Evolutionary conservation across 2,113 vertebrate genomes (phyloP).

Genomic region (Chaetodon auriga): DNA sequence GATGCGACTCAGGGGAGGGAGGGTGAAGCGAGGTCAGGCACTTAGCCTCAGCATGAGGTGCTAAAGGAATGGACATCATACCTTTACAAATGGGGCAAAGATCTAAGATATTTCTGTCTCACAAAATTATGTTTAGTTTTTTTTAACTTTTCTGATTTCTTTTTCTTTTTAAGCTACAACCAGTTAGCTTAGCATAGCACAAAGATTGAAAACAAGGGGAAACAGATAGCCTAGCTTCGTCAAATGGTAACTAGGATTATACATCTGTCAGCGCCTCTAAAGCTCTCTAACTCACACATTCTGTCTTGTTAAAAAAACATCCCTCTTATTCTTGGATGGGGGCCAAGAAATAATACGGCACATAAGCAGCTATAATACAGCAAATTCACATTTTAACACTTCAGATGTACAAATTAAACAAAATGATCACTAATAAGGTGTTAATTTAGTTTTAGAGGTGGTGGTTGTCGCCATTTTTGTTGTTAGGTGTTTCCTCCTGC

Average conservation of each 20-base stretch:
- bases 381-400: neutral
- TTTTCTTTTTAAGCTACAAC: neutral
- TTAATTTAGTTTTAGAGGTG: neutral
- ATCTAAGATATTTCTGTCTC: neutral
- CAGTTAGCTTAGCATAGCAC: neutral
- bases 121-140: too few species aligned
- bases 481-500: too few species aligned
- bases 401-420: too few species aligned
- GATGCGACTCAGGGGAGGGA: conserved; percentile 37
- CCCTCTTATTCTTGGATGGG: too few species aligned
- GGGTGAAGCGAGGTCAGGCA: conserved; percentile 39
- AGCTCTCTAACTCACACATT: neutral
- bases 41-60: conserved; percentile 42
- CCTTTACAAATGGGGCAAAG: conserved; percentile 12
- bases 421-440: too few species aligned
- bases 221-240: neutral
- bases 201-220: neutral
- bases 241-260: too few species aligned
- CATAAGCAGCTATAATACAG: neutral
- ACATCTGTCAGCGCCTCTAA: neutral
- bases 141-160: too few species aligned
- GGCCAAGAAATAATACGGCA: neutral
- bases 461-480: neutral
- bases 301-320: neutral
- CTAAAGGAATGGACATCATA: conserved; percentile 31